Evolutionary conservation across 2,888 invertebrate genomes (phyloP), one percentile per base, ranked within the genome.

Genomic region (Thera britannica): DNA sequence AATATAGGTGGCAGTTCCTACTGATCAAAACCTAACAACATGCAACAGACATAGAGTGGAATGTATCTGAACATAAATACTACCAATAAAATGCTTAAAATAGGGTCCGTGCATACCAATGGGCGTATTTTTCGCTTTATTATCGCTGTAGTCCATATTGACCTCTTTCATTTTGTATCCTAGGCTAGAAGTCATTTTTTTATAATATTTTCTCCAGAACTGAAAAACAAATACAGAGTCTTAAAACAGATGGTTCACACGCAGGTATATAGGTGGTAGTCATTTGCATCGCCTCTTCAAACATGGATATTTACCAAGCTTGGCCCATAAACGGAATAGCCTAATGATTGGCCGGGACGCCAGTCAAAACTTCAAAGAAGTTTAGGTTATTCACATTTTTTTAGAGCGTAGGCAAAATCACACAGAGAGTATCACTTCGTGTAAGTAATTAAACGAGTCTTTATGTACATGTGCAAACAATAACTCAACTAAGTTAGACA

Each of bases 41-140:
- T 23, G 23, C 23, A 23, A 23, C 23, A 23, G 23, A 23, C 23
- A 23, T 23, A 23, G 23, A 23, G 23, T 23, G 23, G 23, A 23
- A 23, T 23, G 23, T 23, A 23, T 23, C 23, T 23, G 23, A 23
- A 23, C 23, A 23, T 23, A 23, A 23, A 23, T 23, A 23, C 23
- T 23, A 41, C 41, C 7, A 7, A 5, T 41, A 5, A 41, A 6
- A 41, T 41, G 5, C 41, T 41, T 4, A 7, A 5, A 7, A 41
- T 5, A 7, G 41, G 41, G 3, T 48, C 6, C n/a, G 48, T 58
- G 82, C 86, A 62, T 82, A 92, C 92, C 92, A 70, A 93, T 84
- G 52, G 93, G 93, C 41, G 93, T 93, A 54, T 88, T 80, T 80
- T 88, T 93, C 34, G 85, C 71, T 82, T 91, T 91, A 75, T 74